Evolutionary conservation across 2,113 vertebrate species (phyloP), one percentile per base, ranked within the genome.

Genomic region (Pedetes capensis): DNA sequence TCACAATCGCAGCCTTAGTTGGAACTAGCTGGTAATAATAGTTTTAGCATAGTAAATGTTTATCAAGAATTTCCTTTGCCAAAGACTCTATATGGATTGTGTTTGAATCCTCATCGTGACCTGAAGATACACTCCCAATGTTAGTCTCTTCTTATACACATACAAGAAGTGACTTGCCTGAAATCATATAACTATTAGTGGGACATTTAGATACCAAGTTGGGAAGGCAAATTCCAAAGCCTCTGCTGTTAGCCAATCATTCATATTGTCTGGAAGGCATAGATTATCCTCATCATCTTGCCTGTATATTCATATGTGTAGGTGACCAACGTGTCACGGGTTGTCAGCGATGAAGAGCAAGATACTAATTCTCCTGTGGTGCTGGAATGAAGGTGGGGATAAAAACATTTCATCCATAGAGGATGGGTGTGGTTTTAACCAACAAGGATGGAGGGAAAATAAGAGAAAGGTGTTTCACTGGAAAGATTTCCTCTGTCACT

Each of bases 1-100:
- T 89, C 74, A 71, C 44, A 87, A 74, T 44, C 79, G 78, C 68
- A 93, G 91, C 44, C 34, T 90, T 93, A 55, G 55, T 85, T 79
- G 44, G 55, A 89, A 25, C 44, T 92, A 49, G 59, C 39, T 39
- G 51, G 37, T 78, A 92, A 95, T 69, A 81, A 91, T 64, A 76
- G 23, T 68, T 92, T 87, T 75, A 39, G 93, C 63, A 93, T 49
- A 82, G 75, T 79, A 86, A 53, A 80, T 49, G 49, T 51, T 95
- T 95, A 55, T 55, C 55, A 66, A 64, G 47, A 76, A 71, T 92
- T 92, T 90, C 25, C 42, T 74, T 91, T 82, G 51, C 74, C 85
- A 95, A 69, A 88, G 13, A 64, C 14, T 68, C 42, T 57, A 27
- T 3, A 29, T 20, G 2, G 29, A 85, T 91, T 85, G 20, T 44